A percentile compares a stretch with the other conserved stretches of the same genome.
These are phyloP conservation scores for Watsonalla cultraria DNA, from an alignment of 2,888 invertebrate genomes.

Conservation along the genomic window DNA sequence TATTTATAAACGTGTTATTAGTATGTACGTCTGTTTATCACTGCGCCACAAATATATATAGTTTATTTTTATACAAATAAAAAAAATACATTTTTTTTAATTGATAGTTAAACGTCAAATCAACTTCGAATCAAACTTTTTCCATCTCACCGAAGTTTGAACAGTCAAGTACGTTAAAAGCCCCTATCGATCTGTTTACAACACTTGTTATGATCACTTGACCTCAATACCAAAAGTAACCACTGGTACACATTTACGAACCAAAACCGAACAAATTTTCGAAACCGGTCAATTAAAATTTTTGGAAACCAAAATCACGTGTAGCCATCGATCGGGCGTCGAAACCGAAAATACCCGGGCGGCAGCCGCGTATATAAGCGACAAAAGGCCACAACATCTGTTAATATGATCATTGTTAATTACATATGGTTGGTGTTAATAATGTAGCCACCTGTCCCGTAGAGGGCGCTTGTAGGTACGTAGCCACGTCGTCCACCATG, in stretches of 20 bases:
- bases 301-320: constrained; percentile 40
- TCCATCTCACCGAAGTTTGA: neutral
- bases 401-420: constrained; percentile 79
- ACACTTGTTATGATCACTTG: constrained; percentile 49
- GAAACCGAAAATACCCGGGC: constrained; percentile 76
- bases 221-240: constrained; percentile 22
- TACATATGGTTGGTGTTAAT: constrained; percentile 78
- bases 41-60: neutral
- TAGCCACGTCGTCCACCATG: constrained; percentile 97
- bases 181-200: constrained; percentile 72
- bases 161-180: neutral
- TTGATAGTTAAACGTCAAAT: neutral
- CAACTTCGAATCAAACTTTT: neutral
- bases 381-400: constrained; percentile 78
- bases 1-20: neutral
- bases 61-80: too few relatives aligned
- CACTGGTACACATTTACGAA: constrained; percentile 8
- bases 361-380: constrained; percentile 73
- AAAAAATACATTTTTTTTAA: too few relatives aligned
- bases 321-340: constrained; percentile 55
- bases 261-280: constrained; percentile 9
- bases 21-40: neutral
- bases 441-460: constrained; percentile 92
- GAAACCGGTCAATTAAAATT: constrained; percentile 11
- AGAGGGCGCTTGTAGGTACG: constrained; percentile 96